Percentiles rank a stretch among this genome's conserved stretches.
phyloP scores from a whole-genome alignment of 2,113 vertebrate genomes.

The Alethe diademata region DNA sequence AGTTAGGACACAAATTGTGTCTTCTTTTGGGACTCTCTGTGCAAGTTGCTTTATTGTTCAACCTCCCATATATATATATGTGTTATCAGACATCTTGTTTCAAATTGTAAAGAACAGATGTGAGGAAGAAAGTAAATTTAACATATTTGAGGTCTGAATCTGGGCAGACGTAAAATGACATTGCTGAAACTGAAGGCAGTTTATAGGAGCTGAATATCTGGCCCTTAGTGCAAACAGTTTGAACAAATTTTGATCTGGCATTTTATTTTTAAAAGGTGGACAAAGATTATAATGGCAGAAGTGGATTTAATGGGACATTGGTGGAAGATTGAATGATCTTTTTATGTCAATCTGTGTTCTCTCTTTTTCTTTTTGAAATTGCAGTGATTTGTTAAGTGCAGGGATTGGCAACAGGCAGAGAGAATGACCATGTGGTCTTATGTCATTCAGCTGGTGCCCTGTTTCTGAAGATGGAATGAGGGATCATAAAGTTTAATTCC shows the following conservation, averaged over 20 bases:
- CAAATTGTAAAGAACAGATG: background rate
- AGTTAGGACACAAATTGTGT: background rate
- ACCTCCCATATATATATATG: background rate
- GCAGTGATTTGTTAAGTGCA: constrained; percentile 50
- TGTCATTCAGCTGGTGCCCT: constrained; percentile 38
- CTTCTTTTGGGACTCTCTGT: background rate
- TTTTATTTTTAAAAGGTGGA: background rate
- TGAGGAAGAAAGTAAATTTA: background rate
- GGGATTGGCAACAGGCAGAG: background rate
- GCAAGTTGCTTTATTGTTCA: background rate
- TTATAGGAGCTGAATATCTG: background rate
- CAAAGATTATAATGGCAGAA: constrained; percentile 4
- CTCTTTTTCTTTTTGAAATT: constrained; percentile 3
- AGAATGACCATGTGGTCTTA: background rate
- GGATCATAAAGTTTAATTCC: constrained; percentile 70
- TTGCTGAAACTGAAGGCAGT: background rate
- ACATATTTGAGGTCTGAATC: background rate
- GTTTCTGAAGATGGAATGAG: constrained; percentile 46
- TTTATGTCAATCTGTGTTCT: constrained; percentile 31
- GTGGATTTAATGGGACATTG: background rate
- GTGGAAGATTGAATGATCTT: constrained; percentile 6
- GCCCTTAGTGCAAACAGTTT: background rate
- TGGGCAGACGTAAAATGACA: background rate
- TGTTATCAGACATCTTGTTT: background rate
- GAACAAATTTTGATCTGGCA: background rate